These are phyloP conservation scores for Syngnathus acus DNA, from an alignment of 2,797 vertebrate species.

Conservation along the genomic window DNA sequence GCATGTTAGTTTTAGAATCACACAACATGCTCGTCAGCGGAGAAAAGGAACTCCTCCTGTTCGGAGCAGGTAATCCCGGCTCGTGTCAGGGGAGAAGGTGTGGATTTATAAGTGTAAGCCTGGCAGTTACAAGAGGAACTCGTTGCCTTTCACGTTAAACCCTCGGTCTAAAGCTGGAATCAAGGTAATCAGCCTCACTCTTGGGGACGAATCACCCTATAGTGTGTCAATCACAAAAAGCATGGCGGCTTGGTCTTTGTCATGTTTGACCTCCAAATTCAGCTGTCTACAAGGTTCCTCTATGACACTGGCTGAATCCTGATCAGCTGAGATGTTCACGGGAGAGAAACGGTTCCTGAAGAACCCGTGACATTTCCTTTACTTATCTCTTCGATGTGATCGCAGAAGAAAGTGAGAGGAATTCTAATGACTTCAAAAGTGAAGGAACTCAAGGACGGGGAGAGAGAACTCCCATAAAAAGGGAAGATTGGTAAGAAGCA, in stretches of 20 bases:
- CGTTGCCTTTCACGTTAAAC: conserved; percentile 35
- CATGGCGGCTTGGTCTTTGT: not conserved
- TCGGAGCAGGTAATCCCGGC: conserved; percentile 34
- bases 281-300: conserved; percentile 9
- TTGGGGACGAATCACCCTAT: not conserved
- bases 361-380: conserved; percentile 39
- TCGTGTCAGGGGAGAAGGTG: conserved; percentile 31
- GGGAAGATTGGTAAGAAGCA: not conserved
- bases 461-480: not conserved
- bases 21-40: conserved; percentile 8
- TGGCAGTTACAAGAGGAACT: conserved; percentile 37
- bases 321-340: conserved; percentile 15
- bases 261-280: not conserved
- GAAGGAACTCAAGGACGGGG: not conserved
- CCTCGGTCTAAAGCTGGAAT: conserved; percentile 20
- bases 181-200: conserved; percentile 26
- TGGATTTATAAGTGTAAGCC: conserved; percentile 46
- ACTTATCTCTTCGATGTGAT: conserved; percentile 41
- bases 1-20: conserved; percentile 12
- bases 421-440: conserved; percentile 23
- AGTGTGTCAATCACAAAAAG: not conserved
- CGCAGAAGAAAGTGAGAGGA: conserved; percentile 27
- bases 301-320: conserved; percentile 11
- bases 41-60: conserved; percentile 19
- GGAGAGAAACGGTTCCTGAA: conserved; percentile 3